phyloP scores from a whole-genome alignment of 2,888 invertebrate genomes.

The Atrina japonica region DNA sequence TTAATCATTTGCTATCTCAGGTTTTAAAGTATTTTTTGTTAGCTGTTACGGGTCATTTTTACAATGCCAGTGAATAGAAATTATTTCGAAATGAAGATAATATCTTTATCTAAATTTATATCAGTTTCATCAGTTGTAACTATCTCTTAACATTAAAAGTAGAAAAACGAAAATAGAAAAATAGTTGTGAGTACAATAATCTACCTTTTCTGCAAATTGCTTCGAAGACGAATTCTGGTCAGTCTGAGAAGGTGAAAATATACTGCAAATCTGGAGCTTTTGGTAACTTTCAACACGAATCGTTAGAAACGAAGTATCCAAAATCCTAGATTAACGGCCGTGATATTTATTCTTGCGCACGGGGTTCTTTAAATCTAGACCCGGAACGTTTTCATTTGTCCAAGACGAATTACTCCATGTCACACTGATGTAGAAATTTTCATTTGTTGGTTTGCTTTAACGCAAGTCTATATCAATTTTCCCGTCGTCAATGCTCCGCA shows the following conservation, averaged over 20 bases:
- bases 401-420: constrained; percentile 67
- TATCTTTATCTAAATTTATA: too few relatives aligned
- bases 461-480: constrained; percentile 40
- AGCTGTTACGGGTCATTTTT: too few relatives aligned
- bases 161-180: too few relatives aligned
- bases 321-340: constrained; percentile 74
- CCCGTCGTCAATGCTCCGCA: constrained; percentile 63
- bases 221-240: too few relatives aligned
- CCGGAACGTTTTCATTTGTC: constrained; percentile 64
- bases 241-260: constrained; percentile 41
- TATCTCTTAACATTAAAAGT: too few relatives aligned
- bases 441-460: constrained; percentile 30
- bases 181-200: too few relatives aligned
- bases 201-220: too few relatives aligned
- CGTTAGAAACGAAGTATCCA: constrained; percentile 74
- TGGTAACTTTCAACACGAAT: constrained; percentile 60
- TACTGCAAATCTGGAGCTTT: constrained; percentile 65
- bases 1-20: too few relatives aligned
- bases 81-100: too few relatives aligned
- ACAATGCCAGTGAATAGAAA: too few relatives aligned
- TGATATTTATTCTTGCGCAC: constrained; percentile 74
- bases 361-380: constrained; percentile 61
- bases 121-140: too few relatives aligned
- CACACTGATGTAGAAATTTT: constrained; percentile 67
- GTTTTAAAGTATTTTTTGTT: too few relatives aligned